Conservation (phyloP, 2,113 vertebrate genomes). For the Ailuropoda melanoleuca region DNA sequence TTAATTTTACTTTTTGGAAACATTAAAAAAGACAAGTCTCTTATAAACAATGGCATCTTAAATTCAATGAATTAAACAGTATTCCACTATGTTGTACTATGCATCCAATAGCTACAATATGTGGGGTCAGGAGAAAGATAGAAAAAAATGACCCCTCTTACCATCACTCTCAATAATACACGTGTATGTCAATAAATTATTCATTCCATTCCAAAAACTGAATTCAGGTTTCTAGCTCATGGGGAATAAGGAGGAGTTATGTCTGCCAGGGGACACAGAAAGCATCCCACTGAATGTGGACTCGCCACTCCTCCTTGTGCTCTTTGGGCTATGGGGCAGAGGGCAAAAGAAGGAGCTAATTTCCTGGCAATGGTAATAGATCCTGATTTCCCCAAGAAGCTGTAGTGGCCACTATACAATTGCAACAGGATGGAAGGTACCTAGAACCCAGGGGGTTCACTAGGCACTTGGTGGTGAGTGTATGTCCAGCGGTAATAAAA, state of each 20-base stretch:
- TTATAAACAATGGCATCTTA: neutral
- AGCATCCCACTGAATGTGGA: neutral
- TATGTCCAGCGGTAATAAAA: neutral
- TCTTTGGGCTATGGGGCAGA: no score
- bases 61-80: neutral
- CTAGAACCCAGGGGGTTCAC: neutral
- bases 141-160: neutral
- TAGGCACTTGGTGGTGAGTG: accelerated
- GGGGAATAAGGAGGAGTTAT: neutral
- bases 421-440: neutral
- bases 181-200: neutral
- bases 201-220: neutral
- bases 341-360: neutral
- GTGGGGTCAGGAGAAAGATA: neutral
- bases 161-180: neutral
- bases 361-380: neutral
- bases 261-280: neutral
- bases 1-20: neutral
- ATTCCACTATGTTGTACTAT: neutral
- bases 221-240: neutral
- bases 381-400: neutral
- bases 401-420: neutral
- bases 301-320: no score
- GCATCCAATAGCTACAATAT: neutral
- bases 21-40: neutral